Evolutionary conservation across 1,140 invertebrate genomes (phyloP).

Genomic region (Xylocopa sonorina): DNA sequence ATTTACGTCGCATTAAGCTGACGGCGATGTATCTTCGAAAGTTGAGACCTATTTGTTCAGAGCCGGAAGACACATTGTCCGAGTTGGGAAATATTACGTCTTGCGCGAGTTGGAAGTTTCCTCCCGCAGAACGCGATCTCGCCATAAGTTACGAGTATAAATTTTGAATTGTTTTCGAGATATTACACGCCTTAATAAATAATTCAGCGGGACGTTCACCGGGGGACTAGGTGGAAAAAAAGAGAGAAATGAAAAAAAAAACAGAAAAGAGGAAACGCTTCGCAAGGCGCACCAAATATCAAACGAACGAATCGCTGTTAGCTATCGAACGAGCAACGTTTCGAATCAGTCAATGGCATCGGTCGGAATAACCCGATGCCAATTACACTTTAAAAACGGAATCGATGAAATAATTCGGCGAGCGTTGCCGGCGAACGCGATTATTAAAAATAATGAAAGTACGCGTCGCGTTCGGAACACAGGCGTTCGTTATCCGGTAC

Average conservation of each 20-base stretch:
- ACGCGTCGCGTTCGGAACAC: neutral
- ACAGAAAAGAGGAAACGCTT: neutral
- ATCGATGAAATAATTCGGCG: neutral
- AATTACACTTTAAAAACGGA: neutral
- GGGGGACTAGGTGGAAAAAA: neutral
- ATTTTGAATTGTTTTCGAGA: constrained; percentile 34
- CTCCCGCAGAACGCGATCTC: constrained; percentile 25
- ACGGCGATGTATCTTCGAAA: constrained; percentile 32
- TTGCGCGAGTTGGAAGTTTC: constrained; percentile 22
- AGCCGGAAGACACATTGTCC: constrained; percentile 43
- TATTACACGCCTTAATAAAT: constrained; percentile 18
- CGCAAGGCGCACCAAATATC: no score
- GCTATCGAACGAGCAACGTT: no score
- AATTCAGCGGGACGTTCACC: constrained; percentile 1
- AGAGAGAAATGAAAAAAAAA: neutral
- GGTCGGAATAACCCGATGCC: neutral
- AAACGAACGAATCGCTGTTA: neutral
- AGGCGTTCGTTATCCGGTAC: neutral
- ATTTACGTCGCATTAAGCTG: constrained; percentile 41
- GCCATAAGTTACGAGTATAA: constrained; percentile 33
- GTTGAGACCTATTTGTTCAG: constrained; percentile 41
- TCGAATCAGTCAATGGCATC: neutral
- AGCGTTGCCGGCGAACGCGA: neutral
- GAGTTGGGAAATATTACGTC: constrained; percentile 46
- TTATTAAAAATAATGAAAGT: constrained; percentile 34